Percentiles rank a stretch among this genome's conserved stretches.
Conservation (phyloP, 1,140 invertebrate genomes). For the Cepaea nemoralis region DNA sequence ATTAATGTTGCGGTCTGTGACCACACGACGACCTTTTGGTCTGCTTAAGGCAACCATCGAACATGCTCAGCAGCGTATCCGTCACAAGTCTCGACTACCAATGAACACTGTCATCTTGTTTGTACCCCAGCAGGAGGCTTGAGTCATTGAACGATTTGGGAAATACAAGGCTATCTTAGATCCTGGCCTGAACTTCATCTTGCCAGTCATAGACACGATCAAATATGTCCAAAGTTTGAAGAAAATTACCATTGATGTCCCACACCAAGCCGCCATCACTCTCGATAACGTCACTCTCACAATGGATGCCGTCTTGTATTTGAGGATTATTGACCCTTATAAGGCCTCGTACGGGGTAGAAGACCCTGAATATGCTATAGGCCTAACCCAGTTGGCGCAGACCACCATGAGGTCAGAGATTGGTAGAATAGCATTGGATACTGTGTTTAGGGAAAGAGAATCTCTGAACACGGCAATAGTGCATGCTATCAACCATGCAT, state of each 20-base stretch:
- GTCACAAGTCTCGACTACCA: constrained; percentile 51
- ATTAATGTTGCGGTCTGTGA: constrained; percentile 23
- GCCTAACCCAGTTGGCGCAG: constrained; percentile 98
- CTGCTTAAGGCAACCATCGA: constrained; percentile 29
- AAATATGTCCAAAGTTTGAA: constrained; percentile 99
- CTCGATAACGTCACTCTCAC: constrained; percentile 95
- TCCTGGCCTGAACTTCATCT: constrained; percentile 93
- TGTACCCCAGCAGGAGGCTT: constrained; percentile 99
- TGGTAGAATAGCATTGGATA: constrained; percentile 97
- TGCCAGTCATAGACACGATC: constrained; percentile 92
- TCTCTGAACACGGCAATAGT: constrained; percentile 96
- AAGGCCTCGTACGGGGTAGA: constrained; percentile 98
- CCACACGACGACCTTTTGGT: neutral
- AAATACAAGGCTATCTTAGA: constrained; percentile 93
- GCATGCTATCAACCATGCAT: constrained; percentile 94
- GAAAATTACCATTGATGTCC: constrained; percentile 99
- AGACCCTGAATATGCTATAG: constrained; percentile 99
- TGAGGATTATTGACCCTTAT: constrained; percentile 94
- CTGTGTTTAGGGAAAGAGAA: constrained; percentile 96
- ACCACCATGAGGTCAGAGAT: constrained; percentile 99
- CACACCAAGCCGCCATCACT: constrained; percentile 98
- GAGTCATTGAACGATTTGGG: constrained; percentile 99
- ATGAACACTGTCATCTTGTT: constrained; percentile 94
- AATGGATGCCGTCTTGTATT: constrained; percentile 97
- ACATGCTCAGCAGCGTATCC: constrained; percentile 44